A percentile compares a stretch with the other conserved stretches of the same genome.
phyloP scores from a whole-genome alignment of 2,797 vertebrate species.

The Pipistrellus nathusii region DNA sequence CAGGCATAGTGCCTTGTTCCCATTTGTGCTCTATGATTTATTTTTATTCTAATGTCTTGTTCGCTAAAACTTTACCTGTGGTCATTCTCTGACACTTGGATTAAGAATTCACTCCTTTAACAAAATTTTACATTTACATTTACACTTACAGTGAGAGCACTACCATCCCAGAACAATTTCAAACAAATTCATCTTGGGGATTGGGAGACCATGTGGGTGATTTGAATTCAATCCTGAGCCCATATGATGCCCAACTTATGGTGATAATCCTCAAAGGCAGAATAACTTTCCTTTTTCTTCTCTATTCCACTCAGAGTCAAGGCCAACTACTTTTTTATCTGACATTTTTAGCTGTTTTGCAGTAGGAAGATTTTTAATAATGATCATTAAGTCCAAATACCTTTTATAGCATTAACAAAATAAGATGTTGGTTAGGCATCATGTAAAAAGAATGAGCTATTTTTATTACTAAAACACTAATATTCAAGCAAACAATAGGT shows the following conservation, averaged over 20 bases:
- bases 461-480: conserved; percentile 29
- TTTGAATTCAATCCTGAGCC: background rate
- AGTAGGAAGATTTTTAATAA: conserved; percentile 47
- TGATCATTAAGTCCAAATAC: background rate
- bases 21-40: background rate
- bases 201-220: background rate
- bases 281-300: background rate
- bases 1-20: background rate
- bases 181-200: background rate
- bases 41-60: background rate
- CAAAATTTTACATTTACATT: background rate
- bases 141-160: background rate
- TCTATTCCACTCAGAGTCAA: background rate
- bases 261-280: background rate
- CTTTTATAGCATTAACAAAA: conserved; percentile 50
- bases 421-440: conserved; percentile 17
- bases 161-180: conserved; percentile 10
- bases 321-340: conserved; percentile 28
- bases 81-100: background rate
- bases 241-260: background rate
- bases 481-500: background rate
- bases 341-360: background rate
- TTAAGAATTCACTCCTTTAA: background rate
- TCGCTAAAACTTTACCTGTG: background rate
- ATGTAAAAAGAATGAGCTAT: background rate